Evolutionary conservation across 35 echinoderm and acorn worm genomes (phyloP).

Genomic region (Hemicentrotus pulcherrimus): DNA sequence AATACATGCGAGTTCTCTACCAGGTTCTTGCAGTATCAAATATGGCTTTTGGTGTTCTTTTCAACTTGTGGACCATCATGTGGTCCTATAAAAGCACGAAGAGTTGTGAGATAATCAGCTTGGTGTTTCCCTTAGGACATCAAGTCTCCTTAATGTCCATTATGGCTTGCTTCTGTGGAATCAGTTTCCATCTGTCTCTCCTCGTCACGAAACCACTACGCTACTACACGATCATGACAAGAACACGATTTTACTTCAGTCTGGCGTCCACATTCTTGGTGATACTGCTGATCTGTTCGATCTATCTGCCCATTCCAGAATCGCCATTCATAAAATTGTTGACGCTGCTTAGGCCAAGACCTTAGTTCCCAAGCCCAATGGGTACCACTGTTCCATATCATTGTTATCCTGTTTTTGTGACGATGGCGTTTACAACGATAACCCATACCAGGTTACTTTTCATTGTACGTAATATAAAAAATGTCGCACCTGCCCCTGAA

Average conservation of each 20-base stretch:
- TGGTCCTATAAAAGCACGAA: background rate
- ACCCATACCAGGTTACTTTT: background rate
- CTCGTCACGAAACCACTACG: background rate
- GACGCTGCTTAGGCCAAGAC: background rate
- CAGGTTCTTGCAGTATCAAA: too few species aligned
- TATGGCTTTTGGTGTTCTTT: too few species aligned
- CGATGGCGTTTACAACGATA: background rate
- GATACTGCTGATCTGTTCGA: background rate
- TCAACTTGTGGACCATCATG: too few species aligned
- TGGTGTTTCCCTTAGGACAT: background rate
- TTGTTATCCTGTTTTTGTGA: background rate
- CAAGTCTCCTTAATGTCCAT: background rate
- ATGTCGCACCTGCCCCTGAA: background rate
- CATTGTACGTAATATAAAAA: background rate
- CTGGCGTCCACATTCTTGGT: background rate
- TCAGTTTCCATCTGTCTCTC: background rate
- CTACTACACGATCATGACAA: background rate
- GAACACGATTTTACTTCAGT: background rate
- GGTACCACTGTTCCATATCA: background rate
- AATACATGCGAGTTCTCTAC: too few species aligned
- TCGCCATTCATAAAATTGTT: background rate
- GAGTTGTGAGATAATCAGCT: background rate
- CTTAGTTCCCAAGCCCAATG: background rate
- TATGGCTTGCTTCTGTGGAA: background rate
- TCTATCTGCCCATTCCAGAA: background rate